Evolutionary conservation across 2,888 invertebrate genomes (phyloP), one percentile per base, ranked within the genome.

Genomic region (Oeneis ivallda): DNA sequence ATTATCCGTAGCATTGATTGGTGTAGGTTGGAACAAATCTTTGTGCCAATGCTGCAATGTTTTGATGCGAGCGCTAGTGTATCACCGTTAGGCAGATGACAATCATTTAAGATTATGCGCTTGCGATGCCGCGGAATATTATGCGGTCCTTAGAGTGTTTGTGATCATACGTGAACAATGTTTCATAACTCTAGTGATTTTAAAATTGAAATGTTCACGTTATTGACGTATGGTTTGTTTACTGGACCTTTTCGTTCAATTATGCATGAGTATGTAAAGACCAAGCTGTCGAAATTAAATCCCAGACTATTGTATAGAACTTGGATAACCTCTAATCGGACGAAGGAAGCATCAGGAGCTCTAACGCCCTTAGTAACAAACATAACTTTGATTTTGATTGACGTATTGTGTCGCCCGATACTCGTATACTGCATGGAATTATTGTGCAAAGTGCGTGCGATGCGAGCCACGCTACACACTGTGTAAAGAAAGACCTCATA

Each of bases 51-150:
- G 43, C 1, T 32, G 34, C 58, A 58, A 47, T 26, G 43, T 5
- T 32, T 47, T 10, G 34, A 45, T 47, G 15, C 41, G 19, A 57
- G 53, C 8, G 56, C 62, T 50, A 54, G 49, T 50, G 63, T 66
- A 61, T 65, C 70, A 68, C 74, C 74, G 74, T 74, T 74, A 71
- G 49, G 61, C 72, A 75, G 83, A 85, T 84, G 80, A 80, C 75
- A 80, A 85, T 85, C 83, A 78, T 66, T 71, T 32, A 70, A 81
- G 81, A 83, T 81, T 81, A 75, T 79, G 76, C 79, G 75, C 77
- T 70, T 68, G 68, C 71, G 71, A 71, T 74, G 74, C 70, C 76
- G 71, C 72, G 68, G 73, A 74, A 72, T 73, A 69, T 10, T 50
- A 19, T 68, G 66, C 70, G 72, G 45, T 56, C 54, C 62, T 65